These are phyloP conservation scores for Ciconia maguari DNA, from an alignment of 2,113 vertebrate genomes.

Conservation along the genomic window DNA sequence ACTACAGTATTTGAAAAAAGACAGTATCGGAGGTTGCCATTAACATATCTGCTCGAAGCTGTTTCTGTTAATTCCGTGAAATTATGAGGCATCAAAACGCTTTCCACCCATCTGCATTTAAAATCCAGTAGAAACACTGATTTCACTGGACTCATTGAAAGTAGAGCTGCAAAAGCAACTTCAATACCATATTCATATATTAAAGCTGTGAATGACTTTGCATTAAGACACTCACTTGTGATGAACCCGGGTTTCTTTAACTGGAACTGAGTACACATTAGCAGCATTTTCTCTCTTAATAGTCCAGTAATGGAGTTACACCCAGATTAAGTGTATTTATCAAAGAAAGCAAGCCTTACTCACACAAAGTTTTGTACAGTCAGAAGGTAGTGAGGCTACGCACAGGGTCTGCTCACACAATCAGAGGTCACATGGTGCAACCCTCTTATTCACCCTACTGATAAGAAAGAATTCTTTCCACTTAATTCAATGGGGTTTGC, in stretches of 20 bases:
- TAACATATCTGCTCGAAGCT: neutral
- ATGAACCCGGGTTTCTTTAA: neutral
- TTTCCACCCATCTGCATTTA: neutral
- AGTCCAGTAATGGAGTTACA: neutral
- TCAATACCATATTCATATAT: neutral
- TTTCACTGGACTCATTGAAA: neutral
- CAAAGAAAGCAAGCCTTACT: neutral
- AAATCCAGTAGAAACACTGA: neutral
- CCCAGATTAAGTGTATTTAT: neutral
- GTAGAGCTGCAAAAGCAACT: neutral
- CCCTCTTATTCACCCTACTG: neutral
- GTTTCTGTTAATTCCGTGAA: neutral
- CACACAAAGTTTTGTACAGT: neutral
- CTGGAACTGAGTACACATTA: neutral
- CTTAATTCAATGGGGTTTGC: neutral
- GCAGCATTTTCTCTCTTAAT: neutral
- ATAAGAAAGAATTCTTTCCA: neutral
- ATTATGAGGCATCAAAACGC: neutral
- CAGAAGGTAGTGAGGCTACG: neutral
- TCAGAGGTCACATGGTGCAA: neutral
- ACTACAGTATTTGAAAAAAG: neutral
- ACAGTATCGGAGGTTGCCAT: neutral
- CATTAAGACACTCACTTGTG: neutral
- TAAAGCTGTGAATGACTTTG: neutral
- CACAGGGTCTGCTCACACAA: neutral